A percentile compares a stretch with the other conserved stretches of the same genome.
phyloP scores from a whole-genome alignment of 92 coral and sea anemone genomes.

The Zoanthus gigantus region DNA sequence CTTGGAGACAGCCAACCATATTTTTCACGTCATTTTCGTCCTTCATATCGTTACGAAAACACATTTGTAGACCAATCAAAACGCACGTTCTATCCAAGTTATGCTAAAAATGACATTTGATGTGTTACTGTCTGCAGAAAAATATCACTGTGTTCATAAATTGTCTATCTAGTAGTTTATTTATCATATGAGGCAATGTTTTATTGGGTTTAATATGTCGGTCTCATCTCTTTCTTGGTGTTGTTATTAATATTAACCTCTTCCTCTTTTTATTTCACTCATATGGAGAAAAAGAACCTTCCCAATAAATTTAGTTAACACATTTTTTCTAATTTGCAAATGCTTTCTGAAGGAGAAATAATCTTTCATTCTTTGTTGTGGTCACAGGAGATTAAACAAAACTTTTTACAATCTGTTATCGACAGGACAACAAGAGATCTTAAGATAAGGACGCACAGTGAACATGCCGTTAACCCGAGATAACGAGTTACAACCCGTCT shows the following conservation, averaged over 20 bases:
- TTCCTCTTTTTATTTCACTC: background rate
- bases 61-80: too few relatives aligned
- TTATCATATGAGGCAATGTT: background rate
- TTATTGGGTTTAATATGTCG: background rate
- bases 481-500: constrained; percentile 36
- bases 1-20: too few relatives aligned
- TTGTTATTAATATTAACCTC: background rate
- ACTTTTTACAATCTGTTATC: constrained; percentile 44
- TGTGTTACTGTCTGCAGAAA: too few relatives aligned
- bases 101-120: too few relatives aligned
- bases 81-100: too few relatives aligned
- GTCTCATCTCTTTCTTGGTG: background rate
- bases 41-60: too few relatives aligned
- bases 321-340: background rate
- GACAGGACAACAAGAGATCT: constrained; percentile 40
- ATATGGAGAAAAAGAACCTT: background rate
- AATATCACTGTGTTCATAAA: too few relatives aligned
- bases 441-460: constrained; percentile 32
- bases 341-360: background rate
- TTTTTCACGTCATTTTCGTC: too few relatives aligned
- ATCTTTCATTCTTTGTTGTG: background rate
- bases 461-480: constrained; percentile 21
- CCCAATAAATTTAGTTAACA: background rate
- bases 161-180: too few relatives aligned
- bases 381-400: constrained; percentile 39